These are phyloP conservation scores for Cyaniris semiargus DNA, from an alignment of 2,888 invertebrate species.

Conservation along the genomic window DNA sequence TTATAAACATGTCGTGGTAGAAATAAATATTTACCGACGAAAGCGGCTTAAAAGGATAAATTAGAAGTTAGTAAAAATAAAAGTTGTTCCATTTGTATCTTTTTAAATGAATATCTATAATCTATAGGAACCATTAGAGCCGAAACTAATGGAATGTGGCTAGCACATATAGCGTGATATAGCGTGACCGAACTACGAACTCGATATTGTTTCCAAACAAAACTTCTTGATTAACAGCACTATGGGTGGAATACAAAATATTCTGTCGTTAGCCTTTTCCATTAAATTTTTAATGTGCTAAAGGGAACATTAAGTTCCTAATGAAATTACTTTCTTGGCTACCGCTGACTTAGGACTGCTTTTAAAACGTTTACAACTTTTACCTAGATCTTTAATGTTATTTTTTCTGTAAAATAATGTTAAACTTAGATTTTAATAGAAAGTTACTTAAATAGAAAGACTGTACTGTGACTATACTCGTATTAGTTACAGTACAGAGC, in stretches of 20 bases:
- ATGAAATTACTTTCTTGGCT: background rate
- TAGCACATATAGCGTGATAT: background rate
- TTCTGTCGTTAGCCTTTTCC: background rate
- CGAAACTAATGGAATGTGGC: constrained; percentile 11
- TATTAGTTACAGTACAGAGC: too few species aligned
- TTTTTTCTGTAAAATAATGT: background rate
- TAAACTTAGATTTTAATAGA: too few species aligned
- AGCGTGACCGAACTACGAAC: constrained; percentile 14
- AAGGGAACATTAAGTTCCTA: background rate
- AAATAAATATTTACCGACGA: background rate
- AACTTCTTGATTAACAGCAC: constrained; percentile 23
- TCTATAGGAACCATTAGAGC: background rate
- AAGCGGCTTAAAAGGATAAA: background rate
- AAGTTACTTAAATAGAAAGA: too few species aligned
- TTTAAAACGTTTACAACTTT: background rate
- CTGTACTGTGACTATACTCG: background rate
- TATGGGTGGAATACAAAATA: background rate
- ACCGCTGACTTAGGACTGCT: background rate
- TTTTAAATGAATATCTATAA: constrained; percentile 3
- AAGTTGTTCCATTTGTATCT: constrained; percentile 5
- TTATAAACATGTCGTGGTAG: background rate
- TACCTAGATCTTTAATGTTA: background rate
- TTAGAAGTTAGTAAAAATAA: background rate
- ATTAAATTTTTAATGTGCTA: constrained; percentile 23
- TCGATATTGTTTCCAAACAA: constrained; percentile 29